Base-by-base conservation (phyloP, 2,113 vertebrate species). In the Eubucco bourcierii region DNA sequence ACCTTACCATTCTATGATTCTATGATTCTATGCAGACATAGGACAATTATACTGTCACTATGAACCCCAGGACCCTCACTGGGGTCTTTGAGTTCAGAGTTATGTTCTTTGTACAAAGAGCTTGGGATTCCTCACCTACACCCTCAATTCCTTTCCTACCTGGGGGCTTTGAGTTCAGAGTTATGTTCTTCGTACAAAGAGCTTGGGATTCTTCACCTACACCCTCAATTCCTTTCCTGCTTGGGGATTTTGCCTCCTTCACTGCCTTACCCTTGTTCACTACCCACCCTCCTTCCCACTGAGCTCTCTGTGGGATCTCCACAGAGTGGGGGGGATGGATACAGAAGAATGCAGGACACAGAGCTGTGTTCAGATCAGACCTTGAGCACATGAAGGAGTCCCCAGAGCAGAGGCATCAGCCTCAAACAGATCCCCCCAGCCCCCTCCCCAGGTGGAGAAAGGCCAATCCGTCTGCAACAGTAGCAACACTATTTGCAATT, bases 1-100 rank as follows among this genome's bases (percentile, higher is more conserved):
- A n/a, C n/a, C n/a, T n/a, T n/a, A n/a, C n/a, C n/a, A n/a, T n/a
- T n/a, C n/a, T n/a, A n/a, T n/a, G n/a, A n/a, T n/a, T n/a, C n/a
- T n/a, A n/a, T n/a, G n/a, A n/a, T n/a, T n/a, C n/a, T 31, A 2
- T 2, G 9, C 44, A 86, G 37, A 23, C 23, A 15, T 1, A 3
- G 56, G 31, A 53, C 23, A 82, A 9, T 18, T 53, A 33, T 8
- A 8, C 4, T 8, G 12, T 17, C 41, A 21, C 28, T 16, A 44
- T 56, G 39, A 73, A 16, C 4, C 19, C 13, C 46, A 50, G 29
- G 25, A 23, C 15, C 3, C 23, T 6, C 27, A 8, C 0, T 21
- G 37, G 7, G 33, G 23, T 52, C 50, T 52, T 52, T 25, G 12
- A 13, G 23, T 52, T 52, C 50, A 52, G 50, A 52, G 50, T 52